A percentile compares a stretch with the other conserved stretches of the same genome.
Conservation (phyloP, 2,888 invertebrate genomes). For the Eretmocerus hayati region DNA sequence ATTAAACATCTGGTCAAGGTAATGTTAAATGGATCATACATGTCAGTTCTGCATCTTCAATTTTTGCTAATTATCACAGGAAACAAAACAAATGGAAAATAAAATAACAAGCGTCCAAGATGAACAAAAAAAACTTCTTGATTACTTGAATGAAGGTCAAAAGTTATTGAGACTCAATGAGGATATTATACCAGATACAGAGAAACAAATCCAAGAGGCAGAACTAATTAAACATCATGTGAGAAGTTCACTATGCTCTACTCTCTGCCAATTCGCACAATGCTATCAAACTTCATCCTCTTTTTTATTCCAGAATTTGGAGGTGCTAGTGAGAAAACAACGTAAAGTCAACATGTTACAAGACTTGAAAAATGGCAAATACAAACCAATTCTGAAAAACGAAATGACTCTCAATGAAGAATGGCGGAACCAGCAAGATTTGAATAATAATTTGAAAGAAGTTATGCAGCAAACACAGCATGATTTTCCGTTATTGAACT, state of each 20-base stretch:
- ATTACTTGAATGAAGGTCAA: slow-evolving; percentile 36
- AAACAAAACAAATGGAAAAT: slow-evolving; percentile 38
- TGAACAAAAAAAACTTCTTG: slow-evolving; percentile 31
- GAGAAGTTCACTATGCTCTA: slow-evolving; percentile 17
- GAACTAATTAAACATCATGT: slow-evolving; percentile 47
- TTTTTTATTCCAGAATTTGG: slow-evolving; percentile 48
- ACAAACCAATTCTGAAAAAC: slow-evolving; percentile 43
- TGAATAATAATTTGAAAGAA: slow-evolving; percentile 54
- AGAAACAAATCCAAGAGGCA: slow-evolving; percentile 43
- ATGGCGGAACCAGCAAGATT: slow-evolving; percentile 52
- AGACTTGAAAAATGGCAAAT: slow-evolving; percentile 44
- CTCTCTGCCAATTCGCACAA: slow-evolving; percentile 1
- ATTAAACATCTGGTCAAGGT: slow-evolving; percentile 52
- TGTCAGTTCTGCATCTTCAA: not conserved
- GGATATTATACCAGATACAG: slow-evolving; percentile 34
- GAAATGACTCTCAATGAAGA: slow-evolving; percentile 52
- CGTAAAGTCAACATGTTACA: slow-evolving; percentile 58
- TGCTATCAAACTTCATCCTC: slow-evolving; percentile 6
- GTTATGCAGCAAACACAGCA: slow-evolving; percentile 53
- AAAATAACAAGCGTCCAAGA: slow-evolving; percentile 32
- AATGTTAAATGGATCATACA: slow-evolving; percentile 25
- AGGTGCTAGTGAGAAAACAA: slow-evolving; percentile 61
- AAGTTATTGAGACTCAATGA: slow-evolving; percentile 35
- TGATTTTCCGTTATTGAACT: slow-evolving; percentile 55
- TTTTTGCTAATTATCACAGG: slow-evolving; percentile 29